These are phyloP conservation scores for Lanistes nyassanus DNA, from an alignment of 1,140 invertebrate genomes.

Conservation along the genomic window DNA sequence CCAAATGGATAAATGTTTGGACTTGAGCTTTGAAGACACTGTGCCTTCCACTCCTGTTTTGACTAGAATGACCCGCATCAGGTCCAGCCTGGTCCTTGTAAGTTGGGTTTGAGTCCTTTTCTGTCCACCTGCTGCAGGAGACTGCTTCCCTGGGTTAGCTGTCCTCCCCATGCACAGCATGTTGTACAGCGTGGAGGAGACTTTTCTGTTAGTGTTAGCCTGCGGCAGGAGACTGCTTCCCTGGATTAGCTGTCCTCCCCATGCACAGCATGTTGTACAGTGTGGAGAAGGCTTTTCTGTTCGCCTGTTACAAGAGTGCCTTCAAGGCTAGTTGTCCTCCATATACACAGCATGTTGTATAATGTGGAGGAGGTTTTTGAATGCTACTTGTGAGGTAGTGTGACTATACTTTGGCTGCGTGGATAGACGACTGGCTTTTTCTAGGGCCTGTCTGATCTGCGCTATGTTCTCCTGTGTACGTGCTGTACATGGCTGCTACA, in stretches of 20 bases:
- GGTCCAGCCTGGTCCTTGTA: constrained; percentile 57
- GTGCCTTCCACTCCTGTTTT: constrained; percentile 58
- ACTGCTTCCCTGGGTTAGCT: neutral
- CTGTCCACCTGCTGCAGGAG: neutral
- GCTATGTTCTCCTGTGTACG: too few relatives aligned
- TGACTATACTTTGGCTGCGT: too few relatives aligned
- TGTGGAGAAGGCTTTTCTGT: neutral
- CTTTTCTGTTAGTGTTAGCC: too few relatives aligned
- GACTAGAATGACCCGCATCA: constrained; percentile 51
- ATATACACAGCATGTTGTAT: constrained; percentile 11
- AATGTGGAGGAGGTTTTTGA: constrained; percentile 15
- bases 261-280: constrained; percentile 17
- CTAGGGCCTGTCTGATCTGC: too few relatives aligned
- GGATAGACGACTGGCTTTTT: too few relatives aligned
- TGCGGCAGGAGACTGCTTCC: too few relatives aligned
- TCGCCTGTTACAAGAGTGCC: too few relatives aligned
- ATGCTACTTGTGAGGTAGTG: too few relatives aligned
- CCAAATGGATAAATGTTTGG: constrained; percentile 57
- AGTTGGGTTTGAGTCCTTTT: constrained; percentile 36
- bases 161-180: constrained; percentile 16
- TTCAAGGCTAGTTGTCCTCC: neutral
- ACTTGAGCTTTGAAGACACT: constrained; percentile 58
- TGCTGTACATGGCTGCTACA: too few relatives aligned
- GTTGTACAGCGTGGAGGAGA: constrained; percentile 13
- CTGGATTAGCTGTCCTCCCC: neutral